These are phyloP conservation scores for Eospalax fontanierii DNA, from an alignment of 2,797 vertebrate species.

Conservation along the genomic window DNA sequence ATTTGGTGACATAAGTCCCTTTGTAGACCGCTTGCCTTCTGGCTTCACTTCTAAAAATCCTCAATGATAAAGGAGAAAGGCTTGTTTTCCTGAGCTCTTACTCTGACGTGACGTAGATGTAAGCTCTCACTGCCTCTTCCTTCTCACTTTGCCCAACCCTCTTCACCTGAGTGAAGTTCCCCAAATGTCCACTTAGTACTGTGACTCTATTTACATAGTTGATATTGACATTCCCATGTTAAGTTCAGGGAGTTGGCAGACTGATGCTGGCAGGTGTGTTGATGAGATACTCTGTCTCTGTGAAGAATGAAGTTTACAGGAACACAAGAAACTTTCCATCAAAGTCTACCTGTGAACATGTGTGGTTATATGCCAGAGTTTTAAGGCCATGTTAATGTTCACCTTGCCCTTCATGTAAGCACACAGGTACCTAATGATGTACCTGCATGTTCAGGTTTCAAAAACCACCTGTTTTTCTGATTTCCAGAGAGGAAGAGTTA, in stretches of 20 bases:
- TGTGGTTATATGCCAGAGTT: neutral
- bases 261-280: neutral
- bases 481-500: neutral
- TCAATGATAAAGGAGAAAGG: neutral
- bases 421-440: neutral
- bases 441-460: neutral
- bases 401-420: constrained; percentile 15
- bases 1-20: neutral
- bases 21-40: neutral
- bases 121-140: neutral
- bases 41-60: constrained; percentile 30
- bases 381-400: neutral
- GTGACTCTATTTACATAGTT: neutral
- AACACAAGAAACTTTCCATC: neutral
- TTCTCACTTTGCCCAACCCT: neutral
- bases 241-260: neutral
- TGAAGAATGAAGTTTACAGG: neutral
- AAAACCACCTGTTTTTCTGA: neutral
- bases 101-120: neutral
- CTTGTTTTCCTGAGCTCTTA: neutral
- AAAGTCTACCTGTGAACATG: neutral
- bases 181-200: neutral
- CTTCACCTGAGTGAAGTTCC: neutral
- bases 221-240: neutral
- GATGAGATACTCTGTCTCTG: neutral